Evolutionary conservation across 2,113 vertebrate species (phyloP).

Genomic region (Sterna hirundo): DNA sequence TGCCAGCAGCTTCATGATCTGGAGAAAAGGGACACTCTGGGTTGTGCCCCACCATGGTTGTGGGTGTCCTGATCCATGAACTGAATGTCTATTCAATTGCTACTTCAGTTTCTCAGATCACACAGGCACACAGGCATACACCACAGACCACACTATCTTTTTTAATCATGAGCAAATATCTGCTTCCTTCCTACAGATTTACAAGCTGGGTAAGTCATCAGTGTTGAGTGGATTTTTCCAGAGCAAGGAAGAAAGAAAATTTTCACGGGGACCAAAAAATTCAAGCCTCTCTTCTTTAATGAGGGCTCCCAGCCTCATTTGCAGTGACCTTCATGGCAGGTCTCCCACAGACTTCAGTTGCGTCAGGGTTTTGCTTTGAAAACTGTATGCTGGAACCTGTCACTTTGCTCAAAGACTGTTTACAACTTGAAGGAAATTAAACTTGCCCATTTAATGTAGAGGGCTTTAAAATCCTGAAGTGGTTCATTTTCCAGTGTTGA

Average conservation of each 20-base stretch:
- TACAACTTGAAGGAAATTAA: background rate
- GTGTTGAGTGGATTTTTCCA: background rate
- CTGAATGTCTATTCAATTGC: background rate
- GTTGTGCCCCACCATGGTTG: background rate
- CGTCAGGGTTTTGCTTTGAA: conserved; percentile 22
- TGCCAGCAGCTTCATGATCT: background rate
- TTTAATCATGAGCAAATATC: background rate
- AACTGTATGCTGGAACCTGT: background rate
- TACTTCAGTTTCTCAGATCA: background rate
- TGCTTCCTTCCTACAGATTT: background rate
- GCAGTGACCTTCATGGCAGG: background rate
- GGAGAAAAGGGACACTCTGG: background rate
- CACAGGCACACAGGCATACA: background rate
- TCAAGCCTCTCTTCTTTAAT: background rate
- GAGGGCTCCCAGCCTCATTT: background rate
- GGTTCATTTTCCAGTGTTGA: background rate
- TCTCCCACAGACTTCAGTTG: background rate
- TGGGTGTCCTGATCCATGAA: background rate
- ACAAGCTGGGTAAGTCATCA: background rate
- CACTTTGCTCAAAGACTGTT: background rate
- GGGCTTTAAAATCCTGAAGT: background rate
- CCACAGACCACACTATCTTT: accelerated
- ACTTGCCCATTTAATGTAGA: background rate
- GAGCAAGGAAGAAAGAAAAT: background rate
- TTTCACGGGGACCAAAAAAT: background rate